Base-by-base conservation (phyloP, 2,888 invertebrate species). In the Parnassius orleans region DNA sequence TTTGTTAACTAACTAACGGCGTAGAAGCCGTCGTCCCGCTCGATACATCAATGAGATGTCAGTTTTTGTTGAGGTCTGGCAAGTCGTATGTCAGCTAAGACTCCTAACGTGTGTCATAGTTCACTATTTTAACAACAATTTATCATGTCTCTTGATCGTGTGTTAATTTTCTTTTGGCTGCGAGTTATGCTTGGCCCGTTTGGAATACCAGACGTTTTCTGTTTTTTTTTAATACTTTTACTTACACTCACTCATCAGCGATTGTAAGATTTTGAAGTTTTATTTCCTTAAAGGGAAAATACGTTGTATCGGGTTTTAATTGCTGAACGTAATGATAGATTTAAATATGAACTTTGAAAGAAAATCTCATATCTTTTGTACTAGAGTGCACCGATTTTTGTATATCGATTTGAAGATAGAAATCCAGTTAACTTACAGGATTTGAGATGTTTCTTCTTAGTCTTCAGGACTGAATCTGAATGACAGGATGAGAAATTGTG, bases 11-110 rank as follows among this genome's bases (percentile, higher is more conserved):
- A 81, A 77, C 76, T 83, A 86, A 84, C 87, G 84, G 83, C 77
- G 72, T 80, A 79, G 77, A 76, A 81, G 78, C 72, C 74, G 79
- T 79, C 76, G 71, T 82, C 83, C 80, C 76, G 78, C 78, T 79
- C 85, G 79, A 86, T 87, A 85, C 85, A 86, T 87, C 87, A 87
- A 87, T 86, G 79, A 79, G 80, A 80, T 80, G 86, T 87, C 86
- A 86, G 75, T 84, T 86, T 87, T 85, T 86, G 79, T 83, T 72
- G 66, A 68, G 60, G 75, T 69, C 77, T 75, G 77, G 78, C 79
- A 78, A 72, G 79, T 74, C 73, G 68, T 73, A 69, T 76, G 79
- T 78, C 77, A 64, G 66, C 57, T 60, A 67, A 66, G 67, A 70
- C 72, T 74, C 69, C 73, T 73, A 78, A 76, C 78, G 72, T 77